Evolutionary conservation across 1,140 invertebrate species (phyloP).

Genomic region (Papilio helenus): DNA sequence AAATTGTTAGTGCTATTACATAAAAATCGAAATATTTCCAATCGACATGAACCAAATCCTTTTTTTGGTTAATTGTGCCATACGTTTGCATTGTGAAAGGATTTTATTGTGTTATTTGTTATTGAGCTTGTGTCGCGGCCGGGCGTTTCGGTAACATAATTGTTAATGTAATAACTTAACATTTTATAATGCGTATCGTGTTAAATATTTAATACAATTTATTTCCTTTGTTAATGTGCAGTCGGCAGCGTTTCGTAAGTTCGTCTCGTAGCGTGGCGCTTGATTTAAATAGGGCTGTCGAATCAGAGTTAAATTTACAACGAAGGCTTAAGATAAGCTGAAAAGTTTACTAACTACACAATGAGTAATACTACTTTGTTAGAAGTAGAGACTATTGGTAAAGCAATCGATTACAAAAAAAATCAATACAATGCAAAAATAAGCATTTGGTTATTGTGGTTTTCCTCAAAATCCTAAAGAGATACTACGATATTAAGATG

Average conservation of each 20-base stretch:
- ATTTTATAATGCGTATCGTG: slow-evolving; percentile 32
- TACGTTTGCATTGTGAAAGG: slow-evolving; percentile 21
- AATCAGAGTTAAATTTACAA: slow-evolving; percentile 39
- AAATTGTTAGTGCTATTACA: background rate
- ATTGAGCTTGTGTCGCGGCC: slow-evolving; percentile 25
- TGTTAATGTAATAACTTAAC: slow-evolving; percentile 23
- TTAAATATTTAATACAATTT: slow-evolving; percentile 44
- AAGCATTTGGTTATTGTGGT: background rate
- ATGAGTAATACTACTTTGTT: slow-evolving; percentile 24
- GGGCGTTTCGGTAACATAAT: slow-evolving; percentile 15
- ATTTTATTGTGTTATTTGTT: slow-evolving; percentile 28
- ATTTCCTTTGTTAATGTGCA: slow-evolving; percentile 56
- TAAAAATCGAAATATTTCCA: slow-evolving; percentile 21
- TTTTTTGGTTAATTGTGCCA: slow-evolving; percentile 21
- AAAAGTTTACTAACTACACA: slow-evolving; percentile 35
- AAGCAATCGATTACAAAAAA: background rate
- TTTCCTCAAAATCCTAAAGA: background rate
- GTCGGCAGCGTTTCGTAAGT: slow-evolving; percentile 47
- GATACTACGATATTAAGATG: no score
- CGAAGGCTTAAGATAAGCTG: slow-evolving; percentile 45
- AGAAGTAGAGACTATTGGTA: background rate
- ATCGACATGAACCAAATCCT: background rate
- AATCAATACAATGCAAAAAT: background rate
- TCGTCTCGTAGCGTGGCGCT: slow-evolving; percentile 19
- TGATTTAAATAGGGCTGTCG: slow-evolving; percentile 33